A percentile compares a stretch with the other conserved stretches of the same genome.
These are phyloP conservation scores for Lordiphosa andalusiaca DNA, from an alignment of 2,888 invertebrate genomes.

Conservation along the genomic window DNA sequence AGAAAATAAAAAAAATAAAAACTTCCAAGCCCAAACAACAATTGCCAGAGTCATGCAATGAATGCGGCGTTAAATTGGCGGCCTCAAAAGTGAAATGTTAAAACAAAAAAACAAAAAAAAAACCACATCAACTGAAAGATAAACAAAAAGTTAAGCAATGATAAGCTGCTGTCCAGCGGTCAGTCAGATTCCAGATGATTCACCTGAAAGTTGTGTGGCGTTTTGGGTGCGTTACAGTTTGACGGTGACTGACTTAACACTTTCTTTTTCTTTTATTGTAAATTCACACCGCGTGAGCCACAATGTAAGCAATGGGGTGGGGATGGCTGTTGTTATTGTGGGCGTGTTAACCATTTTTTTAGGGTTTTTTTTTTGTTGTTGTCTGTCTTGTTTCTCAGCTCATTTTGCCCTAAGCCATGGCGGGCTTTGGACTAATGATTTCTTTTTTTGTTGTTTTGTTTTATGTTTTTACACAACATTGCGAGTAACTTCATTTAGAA, in stretches of 20 bases:
- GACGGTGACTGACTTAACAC: slow-evolving; percentile 45
- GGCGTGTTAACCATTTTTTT: slow-evolving; percentile 57
- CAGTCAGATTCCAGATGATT: slow-evolving; percentile 36
- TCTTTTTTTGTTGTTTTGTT: slow-evolving; percentile 16
- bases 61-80: slow-evolving; percentile 38
- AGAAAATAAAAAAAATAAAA: slow-evolving; percentile 23
- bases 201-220: slow-evolving; percentile 32
- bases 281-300: slow-evolving; percentile 38
- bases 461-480: slow-evolving; percentile 43
- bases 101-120: slow-evolving; percentile 41
- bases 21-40: slow-evolving; percentile 24
- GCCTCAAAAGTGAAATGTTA: slow-evolving; percentile 57
- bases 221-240: slow-evolving; percentile 67
- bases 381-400: slow-evolving; percentile 34
- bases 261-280: slow-evolving; percentile 59
- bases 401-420: slow-evolving; percentile 27
- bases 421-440: slow-evolving; percentile 47
- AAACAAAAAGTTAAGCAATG: slow-evolving; percentile 49
- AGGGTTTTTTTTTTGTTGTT: slow-evolving; percentile 14
- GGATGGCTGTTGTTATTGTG: slow-evolving; percentile 15
- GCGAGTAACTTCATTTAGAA: slow-evolving; percentile 59
- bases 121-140: slow-evolving; percentile 29
- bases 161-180: slow-evolving; percentile 12
- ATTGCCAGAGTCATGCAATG: slow-evolving; percentile 31
- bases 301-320: no score